Evolutionary conservation across 1,140 invertebrate genomes (phyloP).

Genomic region (Lucilia sericata): DNA sequence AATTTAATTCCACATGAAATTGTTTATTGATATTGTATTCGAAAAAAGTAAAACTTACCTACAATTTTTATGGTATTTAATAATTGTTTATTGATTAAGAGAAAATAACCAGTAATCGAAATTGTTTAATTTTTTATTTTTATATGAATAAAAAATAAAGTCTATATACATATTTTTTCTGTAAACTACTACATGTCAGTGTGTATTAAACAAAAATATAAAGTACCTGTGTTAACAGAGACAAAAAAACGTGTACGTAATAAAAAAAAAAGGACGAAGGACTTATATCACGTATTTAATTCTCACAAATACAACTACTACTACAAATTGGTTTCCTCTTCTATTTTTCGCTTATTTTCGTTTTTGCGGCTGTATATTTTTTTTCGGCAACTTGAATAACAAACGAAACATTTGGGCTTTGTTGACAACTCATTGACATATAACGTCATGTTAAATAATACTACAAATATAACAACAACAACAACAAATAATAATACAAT

Average conservation of each 20-base stretch:
- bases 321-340: not conserved
- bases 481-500: not conserved
- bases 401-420: not conserved
- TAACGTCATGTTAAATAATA: slow-evolving; percentile 28
- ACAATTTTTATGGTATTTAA: not conserved
- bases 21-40: not conserved
- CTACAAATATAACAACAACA: not conserved
- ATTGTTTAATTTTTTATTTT: not conserved
- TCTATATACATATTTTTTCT: not conserved
- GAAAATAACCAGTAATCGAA: not conserved
- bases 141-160: not conserved
- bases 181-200: not conserved
- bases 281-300: not conserved
- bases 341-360: slow-evolving; percentile 15
- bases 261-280: not conserved
- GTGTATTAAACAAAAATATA: not conserved
- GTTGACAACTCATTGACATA: slow-evolving; percentile 1
- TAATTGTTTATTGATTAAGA: not conserved
- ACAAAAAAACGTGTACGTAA: not conserved
- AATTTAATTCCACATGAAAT: not conserved
- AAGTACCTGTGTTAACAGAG: not conserved
- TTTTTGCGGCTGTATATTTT: not conserved
- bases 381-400: not conserved
- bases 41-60: not conserved
- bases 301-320: not conserved